Percentiles rank a stretch among this genome's conserved stretches.
Conservation (phyloP, 1,140 invertebrate genomes). For the Harpegnathos saltator region DNA sequence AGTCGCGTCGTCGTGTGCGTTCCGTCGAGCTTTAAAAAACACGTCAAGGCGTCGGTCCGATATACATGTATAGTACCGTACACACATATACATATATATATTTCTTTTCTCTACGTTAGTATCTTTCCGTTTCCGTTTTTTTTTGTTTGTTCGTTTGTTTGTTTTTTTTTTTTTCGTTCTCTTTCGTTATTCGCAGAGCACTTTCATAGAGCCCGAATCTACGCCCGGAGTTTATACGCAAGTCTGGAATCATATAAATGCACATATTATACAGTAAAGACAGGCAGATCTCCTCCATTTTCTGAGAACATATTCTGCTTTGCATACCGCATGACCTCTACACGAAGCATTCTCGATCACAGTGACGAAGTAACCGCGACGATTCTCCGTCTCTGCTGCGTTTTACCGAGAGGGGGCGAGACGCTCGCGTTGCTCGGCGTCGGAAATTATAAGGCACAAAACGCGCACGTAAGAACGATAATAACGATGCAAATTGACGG, state of each 20-base stretch:
- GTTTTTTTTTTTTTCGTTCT: conserved; percentile 61
- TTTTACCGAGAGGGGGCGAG: not conserved
- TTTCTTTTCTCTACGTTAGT: conserved; percentile 43
- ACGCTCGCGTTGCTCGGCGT: not conserved
- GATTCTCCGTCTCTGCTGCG: conserved; percentile 63
- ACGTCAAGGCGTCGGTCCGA: conserved; percentile 27
- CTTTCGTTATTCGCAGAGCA: conserved; percentile 77
- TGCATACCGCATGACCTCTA: conserved; percentile 80
- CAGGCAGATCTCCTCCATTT: conserved; percentile 79
- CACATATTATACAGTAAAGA: conserved; percentile 85
- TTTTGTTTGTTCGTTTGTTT: conserved; percentile 58
- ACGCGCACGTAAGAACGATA: not conserved
- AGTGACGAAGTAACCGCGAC: conserved; percentile 56
- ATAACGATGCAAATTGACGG: not conserved
- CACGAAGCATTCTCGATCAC: conserved; percentile 63
- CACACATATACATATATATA: conserved; percentile 39
- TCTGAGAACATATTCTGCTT: conserved; percentile 66
- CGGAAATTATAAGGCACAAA: not conserved
- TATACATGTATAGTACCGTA: conserved; percentile 41
- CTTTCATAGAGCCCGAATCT: conserved; percentile 83
- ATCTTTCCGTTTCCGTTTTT: conserved; percentile 42
- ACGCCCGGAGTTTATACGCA: conserved; percentile 83
- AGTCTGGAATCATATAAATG: conserved; percentile 86
- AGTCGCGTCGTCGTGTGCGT: conserved; percentile 30
- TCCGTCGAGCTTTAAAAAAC: conserved; percentile 36